Evolutionary conservation across 2,113 vertebrate genomes (phyloP).

Genomic region (Leucopsar rothschildi): DNA sequence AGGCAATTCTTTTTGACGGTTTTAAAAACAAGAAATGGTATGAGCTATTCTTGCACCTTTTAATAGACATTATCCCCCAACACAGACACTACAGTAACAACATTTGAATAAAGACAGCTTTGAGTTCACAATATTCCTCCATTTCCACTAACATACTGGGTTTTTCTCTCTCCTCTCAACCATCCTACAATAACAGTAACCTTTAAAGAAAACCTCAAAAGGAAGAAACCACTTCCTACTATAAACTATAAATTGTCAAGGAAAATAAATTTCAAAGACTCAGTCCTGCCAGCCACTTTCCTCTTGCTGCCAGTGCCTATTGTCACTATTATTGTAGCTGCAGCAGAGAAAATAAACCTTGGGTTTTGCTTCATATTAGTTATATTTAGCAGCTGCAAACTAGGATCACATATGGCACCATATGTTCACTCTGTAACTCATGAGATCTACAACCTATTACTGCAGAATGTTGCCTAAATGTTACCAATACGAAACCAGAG

Average conservation of each 20-base stretch:
- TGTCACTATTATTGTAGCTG: not conserved
- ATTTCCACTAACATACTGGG: not conserved
- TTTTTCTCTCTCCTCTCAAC: not conserved
- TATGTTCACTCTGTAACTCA: not conserved
- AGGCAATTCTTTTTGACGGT: not conserved
- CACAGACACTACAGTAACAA: not conserved
- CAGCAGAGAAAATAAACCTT: not conserved
- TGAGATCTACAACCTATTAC: not conserved
- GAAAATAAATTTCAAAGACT: slow-evolving; percentile 3
- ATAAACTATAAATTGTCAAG: not conserved
- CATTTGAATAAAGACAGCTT: not conserved
- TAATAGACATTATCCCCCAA: not conserved
- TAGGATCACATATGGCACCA: not conserved
- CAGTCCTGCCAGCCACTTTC: not conserved
- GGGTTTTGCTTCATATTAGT: not conserved
- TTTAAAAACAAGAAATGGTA: not conserved
- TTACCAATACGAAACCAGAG: not conserved
- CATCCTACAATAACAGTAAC: not conserved
- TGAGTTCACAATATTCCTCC: not conserved
- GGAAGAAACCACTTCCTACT: not conserved
- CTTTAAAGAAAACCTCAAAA: not conserved
- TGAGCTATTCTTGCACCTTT: not conserved
- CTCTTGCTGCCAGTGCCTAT: not conserved
- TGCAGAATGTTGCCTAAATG: not conserved
- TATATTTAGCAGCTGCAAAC: slow-evolving; percentile 22